Evolutionary conservation across 2,888 invertebrate species (phyloP), one percentile per base, ranked within the genome.

Genomic region (Eutolmus rufibarbis): DNA sequence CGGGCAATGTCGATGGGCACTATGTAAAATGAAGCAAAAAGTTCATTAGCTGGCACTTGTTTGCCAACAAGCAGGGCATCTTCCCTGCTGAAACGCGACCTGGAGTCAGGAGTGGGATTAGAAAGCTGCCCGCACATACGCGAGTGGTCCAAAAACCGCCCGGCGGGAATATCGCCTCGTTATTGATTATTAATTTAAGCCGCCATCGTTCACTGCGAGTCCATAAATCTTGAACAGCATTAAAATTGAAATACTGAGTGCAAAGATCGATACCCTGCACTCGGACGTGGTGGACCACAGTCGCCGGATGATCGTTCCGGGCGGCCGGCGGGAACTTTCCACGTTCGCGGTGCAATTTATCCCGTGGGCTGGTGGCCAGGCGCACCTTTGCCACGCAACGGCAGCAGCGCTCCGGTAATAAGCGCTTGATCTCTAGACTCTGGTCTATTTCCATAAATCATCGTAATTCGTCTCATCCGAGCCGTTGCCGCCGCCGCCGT

Each of bases 371-470:
- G 66, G 23, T 66, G 66, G 66, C 66, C 66, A 76, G 34, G 76
- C 76, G 76, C 76, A 31, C 76, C 16, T 76, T 28, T 19, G 78
- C 78, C 40, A 43, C 46, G 43, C 23, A 23, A 43, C 78, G 51
- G 51, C 79, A 79, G 79, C 51, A 82, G 16, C 34, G 7, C 14
- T 2, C 14, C 19, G 12, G 57, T 57, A 66, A 82, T 82, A 82
- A 82, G 37, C 31, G 14, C 28, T 81, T 56, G 66, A 66, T 57
- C 82, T 56, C 37, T n/a, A 56, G 82, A 57, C 82, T 7, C 57
- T 57, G 57, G 37, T 82, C 82, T 82, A 82, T 82, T 82, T 82
- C 37, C 82, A 82, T 82, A 82, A 82, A 82, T 82, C 82, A 57
- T 79, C 51, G 23, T 79, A 79, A 79, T 82, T 82, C 82, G 40